Percentiles rank a stretch among this genome's conserved stretches.
These are phyloP conservation scores for Copidosoma aretas DNA, from an alignment of 2,888 invertebrate genomes.

Conservation along the genomic window DNA sequence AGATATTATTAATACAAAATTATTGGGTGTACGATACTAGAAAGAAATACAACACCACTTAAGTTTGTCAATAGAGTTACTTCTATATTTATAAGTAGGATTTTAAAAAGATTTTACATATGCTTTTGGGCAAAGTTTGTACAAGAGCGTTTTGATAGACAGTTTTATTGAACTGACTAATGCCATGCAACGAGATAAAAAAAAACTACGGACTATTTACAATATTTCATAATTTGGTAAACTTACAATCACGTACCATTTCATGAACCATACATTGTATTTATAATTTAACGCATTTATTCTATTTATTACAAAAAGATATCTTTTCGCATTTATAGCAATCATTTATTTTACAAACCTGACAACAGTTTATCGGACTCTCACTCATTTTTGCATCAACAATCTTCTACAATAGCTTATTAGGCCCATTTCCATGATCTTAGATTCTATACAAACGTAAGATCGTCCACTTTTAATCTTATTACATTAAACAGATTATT, in stretches of 20 bases:
- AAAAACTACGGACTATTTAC: conserved; percentile 19
- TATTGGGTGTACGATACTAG: no score
- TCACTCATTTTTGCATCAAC: conserved; percentile 14
- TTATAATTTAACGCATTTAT: conserved; percentile 23
- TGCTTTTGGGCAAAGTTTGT: conserved; percentile 13
- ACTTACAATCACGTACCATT: conserved; percentile 12
- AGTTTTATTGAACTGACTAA: not conserved
- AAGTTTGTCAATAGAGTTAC: no score
- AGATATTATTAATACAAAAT: no score
- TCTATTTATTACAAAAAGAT: not conserved
- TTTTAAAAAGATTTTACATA: not conserved
- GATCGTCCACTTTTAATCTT: not conserved
- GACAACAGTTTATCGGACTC: conserved; percentile 11
- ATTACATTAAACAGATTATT: not conserved
- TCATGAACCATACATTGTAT: conserved; percentile 6
- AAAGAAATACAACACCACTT: no score
- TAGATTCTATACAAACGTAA: not conserved
- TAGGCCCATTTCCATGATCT: conserved; percentile 27
- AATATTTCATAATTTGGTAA: conserved; percentile 16
- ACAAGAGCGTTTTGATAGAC: not conserved
- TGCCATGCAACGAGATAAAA: not conserved
- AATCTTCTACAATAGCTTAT: conserved; percentile 19
- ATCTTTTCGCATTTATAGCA: no score
- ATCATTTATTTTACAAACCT: conserved; percentile 13
- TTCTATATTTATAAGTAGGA: no score